phyloP scores from a whole-genome alignment of 2,888 invertebrate genomes.

The Mycalesis mineus region DNA sequence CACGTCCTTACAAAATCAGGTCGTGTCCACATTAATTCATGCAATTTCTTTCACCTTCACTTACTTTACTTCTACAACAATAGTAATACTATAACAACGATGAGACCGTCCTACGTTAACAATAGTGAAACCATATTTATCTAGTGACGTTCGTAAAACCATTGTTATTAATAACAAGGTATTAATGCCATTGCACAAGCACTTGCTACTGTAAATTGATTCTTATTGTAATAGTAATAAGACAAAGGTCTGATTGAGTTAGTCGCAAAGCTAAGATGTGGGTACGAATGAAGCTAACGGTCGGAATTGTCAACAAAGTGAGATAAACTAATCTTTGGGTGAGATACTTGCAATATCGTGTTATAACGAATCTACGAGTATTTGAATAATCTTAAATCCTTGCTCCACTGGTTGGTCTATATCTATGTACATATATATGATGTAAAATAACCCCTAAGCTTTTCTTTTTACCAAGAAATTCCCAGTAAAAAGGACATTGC shows the following conservation, averaged over 20 bases:
- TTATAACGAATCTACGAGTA: too few species aligned
- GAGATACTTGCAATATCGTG: background rate
- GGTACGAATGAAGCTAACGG: conserved; percentile 7
- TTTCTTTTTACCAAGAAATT: too few species aligned
- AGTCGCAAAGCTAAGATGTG: background rate
- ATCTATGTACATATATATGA: too few species aligned
- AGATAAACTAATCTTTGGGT: conserved; percentile 15
- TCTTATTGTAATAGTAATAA: background rate
- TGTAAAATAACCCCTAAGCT: too few species aligned
- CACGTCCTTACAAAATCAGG: conserved; percentile 23
- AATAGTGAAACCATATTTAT: conserved; percentile 18
- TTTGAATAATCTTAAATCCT: too few species aligned
- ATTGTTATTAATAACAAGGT: conserved; percentile 17
- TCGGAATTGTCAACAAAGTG: conserved; percentile 14
- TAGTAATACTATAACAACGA: conserved; percentile 1
- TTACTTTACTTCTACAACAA: conserved; percentile 18
- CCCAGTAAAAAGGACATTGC: too few species aligned
- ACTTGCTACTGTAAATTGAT: background rate
- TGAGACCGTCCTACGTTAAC: conserved; percentile 4
- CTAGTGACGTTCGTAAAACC: conserved; percentile 14
- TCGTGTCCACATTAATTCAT: conserved; percentile 15
- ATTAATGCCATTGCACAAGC: background rate
- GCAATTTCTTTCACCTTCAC: conserved; percentile 25
- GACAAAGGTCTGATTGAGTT: background rate
- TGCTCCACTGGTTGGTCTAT: too few species aligned